These are phyloP conservation scores for Hypocryptadius cinnamomeus DNA, from an alignment of 2,113 vertebrate species.

Conservation along the genomic window DNA sequence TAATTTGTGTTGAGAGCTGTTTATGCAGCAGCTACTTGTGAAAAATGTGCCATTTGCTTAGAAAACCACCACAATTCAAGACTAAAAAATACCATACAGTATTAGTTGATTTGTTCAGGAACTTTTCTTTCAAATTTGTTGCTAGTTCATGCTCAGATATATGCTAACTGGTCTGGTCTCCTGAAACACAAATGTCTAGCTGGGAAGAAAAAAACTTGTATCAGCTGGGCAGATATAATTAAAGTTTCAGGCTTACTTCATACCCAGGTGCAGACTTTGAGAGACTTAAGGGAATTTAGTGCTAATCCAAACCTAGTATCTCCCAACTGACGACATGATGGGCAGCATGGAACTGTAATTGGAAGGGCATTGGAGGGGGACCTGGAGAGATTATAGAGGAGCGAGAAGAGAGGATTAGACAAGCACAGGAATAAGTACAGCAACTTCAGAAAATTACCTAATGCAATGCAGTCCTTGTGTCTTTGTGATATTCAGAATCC, in stretches of 20 bases:
- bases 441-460: conserved; percentile 45
- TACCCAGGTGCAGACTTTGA: conserved; percentile 51
- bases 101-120: conserved; percentile 8
- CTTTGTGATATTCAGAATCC: conserved; percentile 29
- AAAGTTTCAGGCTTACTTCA: conserved; percentile 52
- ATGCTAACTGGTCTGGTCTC: background rate
- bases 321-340: conserved; percentile 37
- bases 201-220: conserved; percentile 28
- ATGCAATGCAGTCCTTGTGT: conserved; percentile 32
- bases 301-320: conserved; percentile 52
- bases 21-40: background rate
- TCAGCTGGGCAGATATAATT: conserved; percentile 52
- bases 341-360: conserved; percentile 56
- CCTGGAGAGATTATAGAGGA: conserved; percentile 48
- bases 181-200: background rate
- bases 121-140: conserved; percentile 21
- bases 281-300: conserved; percentile 60
- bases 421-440: conserved; percentile 36
- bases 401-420: conserved; percentile 56
- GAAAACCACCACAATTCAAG: background rate
- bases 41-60: background rate
- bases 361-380: conserved; percentile 60
- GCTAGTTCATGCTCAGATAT: background rate
- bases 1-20: background rate
- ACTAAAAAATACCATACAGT: background rate